Evolutionary conservation across 2,888 invertebrate species (phyloP).

Genomic region (Tachina lurida): DNA sequence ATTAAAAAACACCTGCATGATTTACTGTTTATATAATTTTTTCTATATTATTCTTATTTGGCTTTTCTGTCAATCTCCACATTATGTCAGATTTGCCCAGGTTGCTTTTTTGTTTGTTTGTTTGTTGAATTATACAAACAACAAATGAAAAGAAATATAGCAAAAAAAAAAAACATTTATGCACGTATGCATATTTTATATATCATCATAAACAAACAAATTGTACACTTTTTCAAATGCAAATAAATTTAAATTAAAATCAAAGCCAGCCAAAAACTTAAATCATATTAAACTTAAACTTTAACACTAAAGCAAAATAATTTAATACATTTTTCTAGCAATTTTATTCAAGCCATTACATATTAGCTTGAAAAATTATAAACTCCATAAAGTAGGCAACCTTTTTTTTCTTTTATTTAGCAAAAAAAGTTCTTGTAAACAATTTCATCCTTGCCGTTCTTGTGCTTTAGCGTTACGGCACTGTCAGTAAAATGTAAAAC

Average conservation of each 20-base stretch:
- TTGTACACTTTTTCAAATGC: neutral
- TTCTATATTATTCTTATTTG: neutral
- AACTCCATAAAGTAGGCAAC: constrained; percentile 38
- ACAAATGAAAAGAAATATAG: neutral
- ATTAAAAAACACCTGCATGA: neutral
- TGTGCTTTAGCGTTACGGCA: neutral
- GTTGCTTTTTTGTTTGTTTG: constrained; percentile 23
- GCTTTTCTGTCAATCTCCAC: neutral
- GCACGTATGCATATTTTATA: neutral
- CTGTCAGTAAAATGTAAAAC: constrained; percentile 41
- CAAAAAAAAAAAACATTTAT: neutral
- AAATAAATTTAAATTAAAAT: neutral
- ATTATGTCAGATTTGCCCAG: constrained; percentile 21
- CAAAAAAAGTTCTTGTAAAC: neutral
- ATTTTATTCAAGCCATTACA: neutral
- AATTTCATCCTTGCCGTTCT: neutral
- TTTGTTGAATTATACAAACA: constrained; percentile 12
- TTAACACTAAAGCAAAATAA: neutral
- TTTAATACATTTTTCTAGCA: constrained; percentile 1
- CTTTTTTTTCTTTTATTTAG: neutral
- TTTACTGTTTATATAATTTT: neutral
- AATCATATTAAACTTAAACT: neutral
- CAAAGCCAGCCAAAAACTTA: neutral
- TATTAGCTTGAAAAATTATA: neutral
- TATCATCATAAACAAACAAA: neutral